phyloP scores from a whole-genome alignment of 2,797 vertebrate species.

The Ctenosaura bakeri region DNA sequence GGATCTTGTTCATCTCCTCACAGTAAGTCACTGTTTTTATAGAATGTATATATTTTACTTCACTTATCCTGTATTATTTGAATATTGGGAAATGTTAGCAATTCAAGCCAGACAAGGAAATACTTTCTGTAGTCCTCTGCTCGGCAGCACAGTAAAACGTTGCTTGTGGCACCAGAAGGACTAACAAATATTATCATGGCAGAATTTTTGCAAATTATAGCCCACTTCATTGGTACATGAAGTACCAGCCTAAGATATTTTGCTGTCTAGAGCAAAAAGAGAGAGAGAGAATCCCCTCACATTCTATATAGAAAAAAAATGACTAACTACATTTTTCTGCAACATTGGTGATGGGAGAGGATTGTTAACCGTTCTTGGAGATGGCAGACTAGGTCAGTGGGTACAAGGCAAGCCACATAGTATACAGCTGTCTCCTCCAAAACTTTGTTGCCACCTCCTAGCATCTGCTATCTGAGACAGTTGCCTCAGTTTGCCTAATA shows the following conservation, averaged over 20 bases:
- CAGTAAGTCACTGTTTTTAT: constrained; percentile 80
- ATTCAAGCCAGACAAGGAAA: background rate
- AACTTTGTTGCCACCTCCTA: background rate
- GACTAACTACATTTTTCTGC: background rate
- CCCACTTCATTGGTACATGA: background rate
- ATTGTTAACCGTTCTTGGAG: background rate
- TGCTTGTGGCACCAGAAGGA: background rate
- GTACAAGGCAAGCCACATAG: background rate
- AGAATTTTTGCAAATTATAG: background rate
- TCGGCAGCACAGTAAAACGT: background rate
- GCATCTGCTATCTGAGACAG: background rate
- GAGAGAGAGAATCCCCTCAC: background rate
- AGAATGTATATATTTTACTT: constrained; percentile 11
- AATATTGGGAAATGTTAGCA: background rate
- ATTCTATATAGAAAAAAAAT: background rate
- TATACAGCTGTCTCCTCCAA: background rate
- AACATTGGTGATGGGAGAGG: background rate
- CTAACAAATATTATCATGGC: background rate
- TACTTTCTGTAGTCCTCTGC: background rate
- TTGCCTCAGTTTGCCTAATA: background rate
- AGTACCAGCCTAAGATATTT: background rate
- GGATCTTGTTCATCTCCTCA: constrained; percentile 94
- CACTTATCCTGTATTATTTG: background rate
- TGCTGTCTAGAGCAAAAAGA: background rate
- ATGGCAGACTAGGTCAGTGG: background rate